Conservation (phyloP, 2,797 vertebrate species). For the Schizopygopsis pylzovi region DNA sequence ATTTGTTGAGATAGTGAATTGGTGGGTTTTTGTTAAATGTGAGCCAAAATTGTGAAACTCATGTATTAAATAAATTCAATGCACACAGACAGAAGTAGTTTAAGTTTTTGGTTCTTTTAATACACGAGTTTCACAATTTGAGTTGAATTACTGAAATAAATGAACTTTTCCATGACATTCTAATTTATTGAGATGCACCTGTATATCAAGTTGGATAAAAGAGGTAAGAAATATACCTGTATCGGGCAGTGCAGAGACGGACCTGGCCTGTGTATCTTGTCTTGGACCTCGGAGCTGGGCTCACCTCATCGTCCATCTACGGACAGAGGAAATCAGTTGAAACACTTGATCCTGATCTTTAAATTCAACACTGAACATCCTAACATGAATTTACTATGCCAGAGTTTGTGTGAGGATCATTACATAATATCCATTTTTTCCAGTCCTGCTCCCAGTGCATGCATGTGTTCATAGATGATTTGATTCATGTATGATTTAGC, state of each 20-base stretch:
- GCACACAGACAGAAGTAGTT: too few relatives aligned
- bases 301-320: conserved; percentile 94
- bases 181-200: too few relatives aligned
- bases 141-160: too few relatives aligned
- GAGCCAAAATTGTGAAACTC: too few relatives aligned
- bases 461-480: conserved; percentile 32
- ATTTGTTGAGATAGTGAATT: too few relatives aligned
- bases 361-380: neutral
- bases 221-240: conserved; percentile 81
- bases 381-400: neutral
- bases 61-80: too few relatives aligned
- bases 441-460: conserved; percentile 1
- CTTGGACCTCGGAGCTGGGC: conserved; percentile 86
- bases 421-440: conserved; percentile 35
- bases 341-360: neutral
- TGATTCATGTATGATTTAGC: conserved; percentile 17
- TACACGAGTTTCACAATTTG: too few relatives aligned
- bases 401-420: conserved; percentile 27
- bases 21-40: too few relatives aligned
- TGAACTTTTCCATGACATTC: too few relatives aligned
- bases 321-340: conserved; percentile 17
- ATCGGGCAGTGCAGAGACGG: conserved; percentile 96
- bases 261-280: conserved; percentile 95
- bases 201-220: neutral
- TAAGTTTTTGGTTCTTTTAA: too few relatives aligned